Evolutionary conservation across 2,888 invertebrate species (phyloP).

Genomic region (Nymphalis polychloros): DNA sequence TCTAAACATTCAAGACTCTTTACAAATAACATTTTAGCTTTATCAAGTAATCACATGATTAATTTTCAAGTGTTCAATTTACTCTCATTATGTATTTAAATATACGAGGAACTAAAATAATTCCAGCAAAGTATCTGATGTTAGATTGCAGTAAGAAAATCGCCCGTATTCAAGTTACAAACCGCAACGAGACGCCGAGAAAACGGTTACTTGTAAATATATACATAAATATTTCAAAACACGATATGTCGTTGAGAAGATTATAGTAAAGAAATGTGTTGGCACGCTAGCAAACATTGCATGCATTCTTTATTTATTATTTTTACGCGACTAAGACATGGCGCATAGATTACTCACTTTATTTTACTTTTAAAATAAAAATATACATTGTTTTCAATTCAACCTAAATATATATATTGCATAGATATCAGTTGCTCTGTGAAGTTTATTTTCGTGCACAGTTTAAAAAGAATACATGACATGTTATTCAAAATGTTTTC

Average conservation of each 20-base stretch:
- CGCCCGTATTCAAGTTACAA: constrained; percentile 43
- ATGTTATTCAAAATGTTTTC: too few species aligned
- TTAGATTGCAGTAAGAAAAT: constrained; percentile 42
- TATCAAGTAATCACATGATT: not conserved
- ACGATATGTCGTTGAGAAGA: constrained; percentile 13
- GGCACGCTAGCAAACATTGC: constrained; percentile 2
- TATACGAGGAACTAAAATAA: constrained; percentile 29
- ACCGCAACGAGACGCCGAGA: constrained; percentile 42
- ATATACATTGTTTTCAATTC: not conserved
- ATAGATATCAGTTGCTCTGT: too few species aligned
- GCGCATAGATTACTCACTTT: constrained; percentile 2
- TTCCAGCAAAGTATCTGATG: constrained; percentile 33
- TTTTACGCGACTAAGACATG: not conserved
- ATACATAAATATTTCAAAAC: constrained; percentile 27
- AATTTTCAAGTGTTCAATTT: constrained; percentile 4
- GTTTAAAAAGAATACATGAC: too few species aligned
- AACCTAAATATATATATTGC: too few species aligned
- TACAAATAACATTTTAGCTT: not conserved
- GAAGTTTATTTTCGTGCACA: too few species aligned
- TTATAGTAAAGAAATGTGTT: constrained; percentile 8
- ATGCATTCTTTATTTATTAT: constrained; percentile 1
- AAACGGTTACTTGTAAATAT: constrained; percentile 30
- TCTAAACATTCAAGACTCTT: not conserved
- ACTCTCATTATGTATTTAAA: constrained; percentile 23
- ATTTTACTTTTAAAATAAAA: not conserved